These are phyloP conservation scores for Podarcis raffonei DNA, from an alignment of 2,113 vertebrate genomes.

Conservation along the genomic window DNA sequence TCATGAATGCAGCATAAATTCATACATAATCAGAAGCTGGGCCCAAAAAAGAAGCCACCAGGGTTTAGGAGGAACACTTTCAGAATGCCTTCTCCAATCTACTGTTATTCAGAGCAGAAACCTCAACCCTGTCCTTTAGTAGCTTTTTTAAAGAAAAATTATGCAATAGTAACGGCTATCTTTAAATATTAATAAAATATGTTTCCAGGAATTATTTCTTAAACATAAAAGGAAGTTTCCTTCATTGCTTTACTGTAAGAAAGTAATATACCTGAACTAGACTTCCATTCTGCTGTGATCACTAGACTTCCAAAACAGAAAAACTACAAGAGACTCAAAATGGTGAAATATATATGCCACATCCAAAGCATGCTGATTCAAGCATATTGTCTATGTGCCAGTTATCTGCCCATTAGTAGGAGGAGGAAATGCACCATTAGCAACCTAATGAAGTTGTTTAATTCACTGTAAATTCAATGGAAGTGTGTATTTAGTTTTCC, in stretches of 20 bases:
- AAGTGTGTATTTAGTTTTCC: neutral
- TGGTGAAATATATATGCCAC: neutral
- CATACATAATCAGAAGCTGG: neutral
- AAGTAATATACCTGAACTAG: neutral
- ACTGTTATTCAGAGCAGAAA: neutral
- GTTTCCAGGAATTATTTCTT: neutral
- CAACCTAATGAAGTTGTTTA: neutral
- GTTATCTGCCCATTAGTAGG: neutral
- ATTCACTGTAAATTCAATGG: neutral
- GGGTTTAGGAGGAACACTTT: neutral
- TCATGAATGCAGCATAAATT: neutral
- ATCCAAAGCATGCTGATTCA: constrained; percentile 11
- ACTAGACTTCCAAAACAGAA: neutral
- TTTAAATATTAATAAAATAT: neutral
- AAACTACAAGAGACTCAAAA: neutral
- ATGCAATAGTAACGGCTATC: neutral
- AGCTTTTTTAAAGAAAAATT: neutral
- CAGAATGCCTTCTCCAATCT: neutral
- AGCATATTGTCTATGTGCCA: constrained; percentile 15
- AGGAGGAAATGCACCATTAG: neutral
- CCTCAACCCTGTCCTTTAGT: neutral
- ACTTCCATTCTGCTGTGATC: neutral
- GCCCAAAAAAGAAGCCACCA: neutral
- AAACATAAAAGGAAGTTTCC: neutral
- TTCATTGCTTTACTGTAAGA: neutral